phyloP scores from a whole-genome alignment of 2,113 vertebrate genomes.

The Pelvicachromis taeniatus region DNA sequence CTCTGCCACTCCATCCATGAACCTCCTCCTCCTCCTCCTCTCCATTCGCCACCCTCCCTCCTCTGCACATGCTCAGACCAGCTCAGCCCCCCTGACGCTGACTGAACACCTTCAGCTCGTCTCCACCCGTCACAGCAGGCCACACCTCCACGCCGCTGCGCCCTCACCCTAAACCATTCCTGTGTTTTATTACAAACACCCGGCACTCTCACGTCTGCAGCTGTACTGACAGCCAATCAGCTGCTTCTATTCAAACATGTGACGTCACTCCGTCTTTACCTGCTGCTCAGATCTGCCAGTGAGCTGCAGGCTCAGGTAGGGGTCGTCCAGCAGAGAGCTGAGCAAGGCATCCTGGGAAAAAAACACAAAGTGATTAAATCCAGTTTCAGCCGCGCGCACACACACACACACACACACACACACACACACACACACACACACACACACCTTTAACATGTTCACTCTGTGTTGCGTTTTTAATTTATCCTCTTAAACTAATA shows the following conservation, averaged over 20 bases:
- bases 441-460: no score
- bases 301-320: constrained; percentile 70
- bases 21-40: accelerated
- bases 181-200: not conserved
- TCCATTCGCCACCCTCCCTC: not conserved
- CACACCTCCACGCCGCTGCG: no score
- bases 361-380: not conserved
- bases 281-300: constrained; percentile 69
- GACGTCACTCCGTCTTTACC: constrained; percentile 37
- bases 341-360: constrained; percentile 64
- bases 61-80: not conserved
- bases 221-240: not conserved
- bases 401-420: not conserved
- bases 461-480: no score
- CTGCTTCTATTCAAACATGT: not conserved
- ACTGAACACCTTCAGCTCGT: no score
- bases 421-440: accelerated
- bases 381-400: not conserved
- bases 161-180: no score
- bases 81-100: not conserved
- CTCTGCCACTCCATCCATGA: not conserved
- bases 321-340: constrained; percentile 75
- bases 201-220: not conserved
- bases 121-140: no score
- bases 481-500: no score